Evolutionary conservation across 2,113 vertebrate species (phyloP), one percentile per base, ranked within the genome.

Genomic region (Aphyosemion australe): DNA sequence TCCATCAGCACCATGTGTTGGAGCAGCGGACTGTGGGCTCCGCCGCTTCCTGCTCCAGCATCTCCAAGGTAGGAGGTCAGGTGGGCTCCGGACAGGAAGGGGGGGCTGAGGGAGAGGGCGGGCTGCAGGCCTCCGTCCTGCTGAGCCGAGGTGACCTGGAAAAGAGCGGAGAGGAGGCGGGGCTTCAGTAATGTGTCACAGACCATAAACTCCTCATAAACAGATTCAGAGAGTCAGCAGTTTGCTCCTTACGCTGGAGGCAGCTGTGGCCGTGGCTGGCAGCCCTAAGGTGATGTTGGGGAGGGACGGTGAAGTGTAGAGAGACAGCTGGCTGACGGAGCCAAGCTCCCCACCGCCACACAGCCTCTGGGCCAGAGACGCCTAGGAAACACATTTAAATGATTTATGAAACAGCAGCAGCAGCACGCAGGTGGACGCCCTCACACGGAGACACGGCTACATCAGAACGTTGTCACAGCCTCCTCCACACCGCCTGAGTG

Each of bases 1-100:
- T 98, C 96, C 92, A 98, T 93, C 0, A 98, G 85, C 76, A 96
- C 96, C 95, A 97, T 95, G 88, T 97, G 96, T 69, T 96, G 96
- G 62, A 97, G 91, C 32, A 98, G 93, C 4, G 95, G 93, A 88
- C 89, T 94, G 83, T 96, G 96, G 0, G 93, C 82, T 0, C 95
- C 87, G 0, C 95, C 89, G 0, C 91, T 79, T 49, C 91, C 91
- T 0, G 72, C 76, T 4, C 72, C 82, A 0, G 64, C 65, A 41
- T 91, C 90, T 39, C 94, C 87, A 85, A 96, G 88, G 87, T 96
- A 98, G 52, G 95, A 91, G 49, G 93, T 81, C 82, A 97, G 91
- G 86, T 96, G 95, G 49, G 93, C 92, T 43, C 94, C 92, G 5
- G 95, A 94, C 72, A 97, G 95, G 42, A 97, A 87, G 1, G 91